Evolutionary conservation across 2,888 invertebrate genomes (phyloP).

Genomic region (Hypomecis punctinalis): DNA sequence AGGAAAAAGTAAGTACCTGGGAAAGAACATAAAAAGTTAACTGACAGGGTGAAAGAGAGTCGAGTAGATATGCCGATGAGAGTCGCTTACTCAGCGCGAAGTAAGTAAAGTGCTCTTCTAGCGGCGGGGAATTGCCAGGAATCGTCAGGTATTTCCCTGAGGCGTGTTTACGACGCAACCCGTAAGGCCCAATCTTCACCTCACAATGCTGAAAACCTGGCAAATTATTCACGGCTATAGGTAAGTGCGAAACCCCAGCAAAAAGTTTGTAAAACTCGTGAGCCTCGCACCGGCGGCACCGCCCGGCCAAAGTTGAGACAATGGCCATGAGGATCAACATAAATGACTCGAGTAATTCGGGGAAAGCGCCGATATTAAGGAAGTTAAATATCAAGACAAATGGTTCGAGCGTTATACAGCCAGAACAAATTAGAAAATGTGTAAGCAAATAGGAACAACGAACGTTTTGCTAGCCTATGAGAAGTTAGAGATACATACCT

Average conservation of each 20-base stretch:
- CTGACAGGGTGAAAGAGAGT: slow-evolving; percentile 52
- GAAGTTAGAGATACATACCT: no score
- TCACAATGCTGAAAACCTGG: slow-evolving; percentile 53
- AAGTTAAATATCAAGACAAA: slow-evolving; percentile 39
- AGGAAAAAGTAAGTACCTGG: slow-evolving; percentile 37
- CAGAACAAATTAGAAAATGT: slow-evolving; percentile 30
- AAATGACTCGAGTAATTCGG: slow-evolving; percentile 38
- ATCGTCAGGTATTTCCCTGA: slow-evolving; percentile 67
- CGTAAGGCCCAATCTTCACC: slow-evolving; percentile 60
- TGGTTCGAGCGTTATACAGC: slow-evolving; percentile 29
- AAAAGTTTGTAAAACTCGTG: slow-evolving; percentile 47
- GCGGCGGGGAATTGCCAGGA: slow-evolving; percentile 42
- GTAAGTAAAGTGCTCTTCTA: slow-evolving; percentile 50
- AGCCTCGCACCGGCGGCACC: slow-evolving; percentile 28
- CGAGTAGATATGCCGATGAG: slow-evolving; percentile 49
- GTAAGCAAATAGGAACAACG: slow-evolving; percentile 19
- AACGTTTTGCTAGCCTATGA: slow-evolving; percentile 3
- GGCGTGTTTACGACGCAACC: slow-evolving; percentile 70
- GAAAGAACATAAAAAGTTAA: slow-evolving; percentile 54
- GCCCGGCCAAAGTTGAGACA: slow-evolving; percentile 47
- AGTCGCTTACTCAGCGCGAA: slow-evolving; percentile 64
- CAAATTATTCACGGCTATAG: slow-evolving; percentile 65
- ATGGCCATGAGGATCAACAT: slow-evolving; percentile 41
- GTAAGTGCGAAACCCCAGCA: slow-evolving; percentile 46
- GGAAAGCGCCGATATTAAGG: slow-evolving; percentile 34